A percentile compares a stretch with the other conserved stretches of the same genome.
Evolutionary conservation across 2,797 vertebrate species (phyloP).

Genomic region (Gastrophryne carolinensis): DNA sequence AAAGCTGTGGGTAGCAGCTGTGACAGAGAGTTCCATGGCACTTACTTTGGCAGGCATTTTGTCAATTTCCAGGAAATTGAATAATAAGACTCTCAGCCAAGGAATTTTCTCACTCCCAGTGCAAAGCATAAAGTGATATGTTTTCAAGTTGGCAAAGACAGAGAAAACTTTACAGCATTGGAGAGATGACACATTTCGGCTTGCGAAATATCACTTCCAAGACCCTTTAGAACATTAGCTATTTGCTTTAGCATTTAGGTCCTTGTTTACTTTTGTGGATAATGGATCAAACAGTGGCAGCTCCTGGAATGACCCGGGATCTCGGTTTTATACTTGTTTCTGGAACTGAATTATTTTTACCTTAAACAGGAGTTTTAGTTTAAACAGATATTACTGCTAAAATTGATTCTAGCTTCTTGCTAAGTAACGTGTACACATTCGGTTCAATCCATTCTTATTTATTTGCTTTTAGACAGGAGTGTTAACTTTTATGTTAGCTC

Average conservation of each 20-base stretch:
- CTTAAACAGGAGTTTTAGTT: too few relatives aligned
- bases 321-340: too few relatives aligned
- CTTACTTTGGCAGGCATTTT: conserved; percentile 31
- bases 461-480: too few relatives aligned
- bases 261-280: neutral
- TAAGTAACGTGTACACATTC: too few relatives aligned
- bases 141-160: conserved; percentile 3
- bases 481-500: too few relatives aligned
- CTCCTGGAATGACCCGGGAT: too few relatives aligned
- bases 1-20: conserved; percentile 14
- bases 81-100: conserved; percentile 23
- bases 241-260: neutral
- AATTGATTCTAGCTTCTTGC: too few relatives aligned
- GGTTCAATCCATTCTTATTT: too few relatives aligned
- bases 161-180: neutral
- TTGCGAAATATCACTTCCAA: neutral
- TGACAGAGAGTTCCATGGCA: neutral
- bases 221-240: neutral
- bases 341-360: too few relatives aligned
- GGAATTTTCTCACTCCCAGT: conserved; percentile 4
- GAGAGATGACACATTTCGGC: neutral
- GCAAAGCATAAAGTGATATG: conserved; percentile 25
- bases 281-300: too few relatives aligned
- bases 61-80: conserved; percentile 34
- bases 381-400: too few relatives aligned